Evolutionary conservation across 2,797 vertebrate genomes (phyloP).

Genomic region (Malurus leucopterus): DNA sequence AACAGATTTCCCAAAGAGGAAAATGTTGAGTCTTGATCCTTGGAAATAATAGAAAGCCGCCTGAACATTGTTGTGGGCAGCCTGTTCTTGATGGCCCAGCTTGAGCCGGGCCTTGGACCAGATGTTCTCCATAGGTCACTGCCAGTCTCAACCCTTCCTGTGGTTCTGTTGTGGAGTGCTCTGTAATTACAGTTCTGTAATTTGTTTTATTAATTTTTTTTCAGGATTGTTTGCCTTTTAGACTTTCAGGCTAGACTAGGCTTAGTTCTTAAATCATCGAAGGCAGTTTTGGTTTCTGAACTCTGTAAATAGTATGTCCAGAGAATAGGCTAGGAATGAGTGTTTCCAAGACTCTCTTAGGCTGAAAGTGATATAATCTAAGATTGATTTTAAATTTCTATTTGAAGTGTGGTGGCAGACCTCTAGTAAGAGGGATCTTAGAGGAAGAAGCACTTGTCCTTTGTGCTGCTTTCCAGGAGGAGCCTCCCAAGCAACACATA

Average conservation of each 20-base stretch:
- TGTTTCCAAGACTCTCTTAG: neutral
- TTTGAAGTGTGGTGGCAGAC: neutral
- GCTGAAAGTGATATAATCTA: neutral
- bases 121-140: neutral
- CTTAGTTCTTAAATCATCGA: neutral
- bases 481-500: neutral
- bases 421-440: neutral
- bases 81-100: neutral
- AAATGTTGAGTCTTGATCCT: neutral
- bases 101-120: neutral
- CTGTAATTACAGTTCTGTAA: neutral
- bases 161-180: neutral
- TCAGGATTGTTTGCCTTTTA: neutral
- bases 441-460: neutral
- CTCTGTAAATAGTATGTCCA: neutral
- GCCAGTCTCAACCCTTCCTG: accelerated
- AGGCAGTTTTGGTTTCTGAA: neutral
- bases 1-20: neutral
- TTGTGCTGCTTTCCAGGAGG: neutral
- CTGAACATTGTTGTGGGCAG: neutral
- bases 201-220: neutral
- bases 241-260: neutral
- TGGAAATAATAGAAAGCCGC: neutral
- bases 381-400: neutral
- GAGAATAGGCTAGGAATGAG: neutral